phyloP scores from a whole-genome alignment of 2,113 vertebrate species.

The Pelvicachromis taeniatus region DNA sequence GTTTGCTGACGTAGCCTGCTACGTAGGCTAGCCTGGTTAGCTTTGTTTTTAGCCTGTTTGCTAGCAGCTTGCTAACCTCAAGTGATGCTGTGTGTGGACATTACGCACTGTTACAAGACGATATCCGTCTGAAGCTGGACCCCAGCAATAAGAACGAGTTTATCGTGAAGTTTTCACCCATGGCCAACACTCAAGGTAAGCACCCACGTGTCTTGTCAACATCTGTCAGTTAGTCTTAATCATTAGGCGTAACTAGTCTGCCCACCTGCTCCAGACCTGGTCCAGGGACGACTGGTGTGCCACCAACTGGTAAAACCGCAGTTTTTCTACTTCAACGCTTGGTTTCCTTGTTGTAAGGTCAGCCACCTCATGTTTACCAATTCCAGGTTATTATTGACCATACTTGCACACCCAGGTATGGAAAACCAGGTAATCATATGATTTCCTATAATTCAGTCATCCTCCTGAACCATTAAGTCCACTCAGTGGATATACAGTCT shows the following conservation, averaged over 20 bases:
- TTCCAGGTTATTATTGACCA: background rate
- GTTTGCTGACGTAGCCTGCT: background rate
- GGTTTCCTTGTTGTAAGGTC: fast-evolving
- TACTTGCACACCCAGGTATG: background rate
- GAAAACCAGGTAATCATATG: background rate
- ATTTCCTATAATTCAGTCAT: background rate
- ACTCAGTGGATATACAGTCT: fast-evolving
- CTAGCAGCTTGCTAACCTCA: background rate
- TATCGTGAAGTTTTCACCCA: background rate
- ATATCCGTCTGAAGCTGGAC: fast-evolving
- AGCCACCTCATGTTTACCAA: background rate
- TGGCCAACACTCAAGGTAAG: background rate
- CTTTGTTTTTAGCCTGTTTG: background rate
- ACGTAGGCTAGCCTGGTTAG: background rate
- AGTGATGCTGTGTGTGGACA: fast-evolving
- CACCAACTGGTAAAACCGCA: background rate
- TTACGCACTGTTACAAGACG: background rate
- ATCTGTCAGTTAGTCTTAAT: fast-evolving
- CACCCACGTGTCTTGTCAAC: fast-evolving
- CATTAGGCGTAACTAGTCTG: fast-evolving
- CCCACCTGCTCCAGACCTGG: fast-evolving
- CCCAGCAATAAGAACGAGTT: background rate
- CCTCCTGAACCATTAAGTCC: background rate
- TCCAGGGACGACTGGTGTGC: fast-evolving
- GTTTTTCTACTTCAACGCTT: background rate